Evolutionary conservation across 2,113 vertebrate species (phyloP).

Genomic region (Gymnarchus niloticus): DNA sequence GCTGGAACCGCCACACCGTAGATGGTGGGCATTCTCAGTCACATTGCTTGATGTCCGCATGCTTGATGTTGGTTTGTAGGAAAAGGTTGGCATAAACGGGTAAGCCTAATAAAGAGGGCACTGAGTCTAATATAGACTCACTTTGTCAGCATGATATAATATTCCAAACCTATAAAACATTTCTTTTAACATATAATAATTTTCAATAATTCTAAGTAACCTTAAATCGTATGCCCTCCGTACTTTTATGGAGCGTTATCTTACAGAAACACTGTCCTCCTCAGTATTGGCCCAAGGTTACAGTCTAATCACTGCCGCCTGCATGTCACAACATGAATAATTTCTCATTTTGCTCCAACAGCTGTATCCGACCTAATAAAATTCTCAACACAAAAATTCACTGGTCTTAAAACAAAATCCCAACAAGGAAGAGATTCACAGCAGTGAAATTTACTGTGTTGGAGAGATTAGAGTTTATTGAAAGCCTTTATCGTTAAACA

Average conservation of each 20-base stretch:
- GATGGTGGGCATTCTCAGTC: too few relatives aligned
- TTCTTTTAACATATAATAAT: background rate
- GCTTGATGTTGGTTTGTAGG: background rate
- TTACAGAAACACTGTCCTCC: background rate
- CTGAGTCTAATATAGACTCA: background rate
- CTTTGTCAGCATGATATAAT: too few relatives aligned
- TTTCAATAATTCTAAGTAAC: too few relatives aligned
- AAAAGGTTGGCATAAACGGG: background rate
- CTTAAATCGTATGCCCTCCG: background rate
- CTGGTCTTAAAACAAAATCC: slow-evolving; percentile 5
- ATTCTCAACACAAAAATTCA: background rate
- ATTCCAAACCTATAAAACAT: background rate
- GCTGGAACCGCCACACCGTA: too few relatives aligned
- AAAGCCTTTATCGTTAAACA: slow-evolving; percentile 29
- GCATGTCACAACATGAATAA: background rate
- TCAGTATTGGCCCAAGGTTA: background rate
- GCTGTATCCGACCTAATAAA: background rate
- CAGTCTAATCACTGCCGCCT: background rate
- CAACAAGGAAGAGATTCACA: background rate
- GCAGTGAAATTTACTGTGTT: slow-evolving; percentile 22
- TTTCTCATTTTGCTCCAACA: background rate
- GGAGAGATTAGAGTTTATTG: slow-evolving; percentile 32
- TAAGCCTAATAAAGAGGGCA: background rate
- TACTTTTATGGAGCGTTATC: background rate
- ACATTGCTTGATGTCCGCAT: background rate